These are phyloP conservation scores for Rhineura floridana DNA, from an alignment of 2,113 vertebrate genomes.

Conservation along the genomic window DNA sequence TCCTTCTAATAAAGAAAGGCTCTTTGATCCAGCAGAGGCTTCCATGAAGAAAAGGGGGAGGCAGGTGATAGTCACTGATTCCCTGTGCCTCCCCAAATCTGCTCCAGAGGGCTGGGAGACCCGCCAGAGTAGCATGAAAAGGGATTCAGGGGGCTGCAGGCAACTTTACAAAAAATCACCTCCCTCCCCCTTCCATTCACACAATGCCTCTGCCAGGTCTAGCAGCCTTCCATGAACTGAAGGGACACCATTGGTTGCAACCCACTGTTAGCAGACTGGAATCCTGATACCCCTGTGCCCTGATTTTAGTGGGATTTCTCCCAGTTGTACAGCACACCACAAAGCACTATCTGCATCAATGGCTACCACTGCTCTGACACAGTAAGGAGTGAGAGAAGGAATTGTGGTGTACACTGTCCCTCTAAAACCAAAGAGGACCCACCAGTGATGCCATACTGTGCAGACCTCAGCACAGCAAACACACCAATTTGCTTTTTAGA, in stretches of 20 bases:
- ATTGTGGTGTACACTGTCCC: neutral
- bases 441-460: neutral
- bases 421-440: neutral
- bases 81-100: neutral
- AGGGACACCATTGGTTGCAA: neutral
- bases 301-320: neutral
- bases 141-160: neutral
- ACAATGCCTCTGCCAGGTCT: neutral
- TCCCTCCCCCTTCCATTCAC: neutral
- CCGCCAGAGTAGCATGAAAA: neutral
- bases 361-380: neutral
- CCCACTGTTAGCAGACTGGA: neutral
- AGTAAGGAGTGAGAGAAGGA: too few species aligned
- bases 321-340: too few species aligned
- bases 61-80: neutral
- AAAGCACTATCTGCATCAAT: neutral
- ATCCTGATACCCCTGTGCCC: neutral
- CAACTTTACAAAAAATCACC: neutral
- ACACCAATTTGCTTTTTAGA: neutral
- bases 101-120: neutral
- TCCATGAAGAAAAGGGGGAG: too few species aligned
- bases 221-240: neutral
- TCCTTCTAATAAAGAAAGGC: too few species aligned
- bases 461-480: too few species aligned
- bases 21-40: too few species aligned